Evolutionary conservation across 2,113 vertebrate species (phyloP), one percentile per base, ranked within the genome.

Genomic region (Cyphomyrus discorhynchus): DNA sequence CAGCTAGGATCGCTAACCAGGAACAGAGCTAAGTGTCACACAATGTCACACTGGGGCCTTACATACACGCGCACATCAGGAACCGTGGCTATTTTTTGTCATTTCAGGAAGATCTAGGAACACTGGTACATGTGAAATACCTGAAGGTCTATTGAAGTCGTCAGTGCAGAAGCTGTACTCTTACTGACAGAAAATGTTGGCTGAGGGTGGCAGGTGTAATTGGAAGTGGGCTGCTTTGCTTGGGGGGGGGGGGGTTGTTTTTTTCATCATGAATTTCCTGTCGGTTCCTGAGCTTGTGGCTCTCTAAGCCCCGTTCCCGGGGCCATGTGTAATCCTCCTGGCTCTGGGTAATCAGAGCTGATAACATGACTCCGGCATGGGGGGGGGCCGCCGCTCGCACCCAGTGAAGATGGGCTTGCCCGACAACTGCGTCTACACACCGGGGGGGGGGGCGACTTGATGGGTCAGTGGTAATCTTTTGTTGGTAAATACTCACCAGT

Each of bases 251-350:
- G 15, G 93, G n/a, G 52, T 13, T 94, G 45, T 42, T 80, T 80
- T 80, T 95, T 95, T 94, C 92, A 92, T 88, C 86, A 94, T 94
- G 94, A 91, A 95, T 94, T 94, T 93, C 93, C 92, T 94, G 19
- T 56, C 19, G 94, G 93, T 92, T 95, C 27, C 58, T 39, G 42
- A 47, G 89, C 52, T 39, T 66, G 6, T 31, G 80, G 3, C 19
- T 47, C 47, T 50, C 56, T 66, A 47, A 90, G 89, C 50, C 31
- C 50, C 49, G 24, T 53, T 35, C 50, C 46, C 2, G n/a, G 21
- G 84, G 89, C 49, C 49, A 46, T 21, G 93, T 92, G 89, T 93
- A 91, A 94, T 94, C 93, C 94, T 77, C 8, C 87, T 11, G 31
- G 35, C 56, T 39, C 21, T 62, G 19, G 35, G 53, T 62, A 62